Evolutionary conservation across 2,888 invertebrate species (phyloP).

Genomic region (Palloptera scutellata): DNA sequence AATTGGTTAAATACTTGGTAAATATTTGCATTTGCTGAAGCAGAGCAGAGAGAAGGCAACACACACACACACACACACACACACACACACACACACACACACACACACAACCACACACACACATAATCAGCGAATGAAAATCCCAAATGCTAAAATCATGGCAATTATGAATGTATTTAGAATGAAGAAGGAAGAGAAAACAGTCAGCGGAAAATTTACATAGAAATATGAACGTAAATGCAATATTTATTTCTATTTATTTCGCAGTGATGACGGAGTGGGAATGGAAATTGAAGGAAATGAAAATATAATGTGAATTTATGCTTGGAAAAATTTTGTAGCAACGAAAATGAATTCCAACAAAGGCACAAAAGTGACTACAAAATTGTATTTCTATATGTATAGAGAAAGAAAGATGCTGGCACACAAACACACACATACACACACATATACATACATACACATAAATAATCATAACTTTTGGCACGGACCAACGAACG

Average conservation of each 20-base stretch:
- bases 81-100: too few relatives aligned
- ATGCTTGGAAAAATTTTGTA: not conserved
- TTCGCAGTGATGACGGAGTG: too few relatives aligned
- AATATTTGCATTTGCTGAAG: slow-evolving; percentile 44
- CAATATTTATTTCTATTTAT: too few relatives aligned
- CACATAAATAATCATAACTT: slow-evolving; percentile 11
- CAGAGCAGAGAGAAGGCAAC: not conserved
- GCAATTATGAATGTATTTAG: slow-evolving; percentile 33
- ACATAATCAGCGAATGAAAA: too few relatives aligned
- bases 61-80: not conserved
- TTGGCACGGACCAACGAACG: not conserved
- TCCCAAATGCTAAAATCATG: slow-evolving; percentile 37
- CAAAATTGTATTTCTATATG: not conserved
- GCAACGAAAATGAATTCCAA: not conserved
- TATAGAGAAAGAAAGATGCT: not conserved
- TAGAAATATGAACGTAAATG: too few relatives aligned
- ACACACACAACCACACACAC: too few relatives aligned
- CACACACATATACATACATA: not conserved
- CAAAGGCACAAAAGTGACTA: not conserved
- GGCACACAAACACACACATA: not conserved
- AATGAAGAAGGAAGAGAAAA: not conserved
- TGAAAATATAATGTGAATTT: too few relatives aligned
- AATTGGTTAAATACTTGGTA: slow-evolving; percentile 50
- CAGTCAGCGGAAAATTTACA: too few relatives aligned
- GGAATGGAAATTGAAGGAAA: too few relatives aligned